phyloP scores from a whole-genome alignment of 1,140 invertebrate species.

The Acromyrmex echinatior region DNA sequence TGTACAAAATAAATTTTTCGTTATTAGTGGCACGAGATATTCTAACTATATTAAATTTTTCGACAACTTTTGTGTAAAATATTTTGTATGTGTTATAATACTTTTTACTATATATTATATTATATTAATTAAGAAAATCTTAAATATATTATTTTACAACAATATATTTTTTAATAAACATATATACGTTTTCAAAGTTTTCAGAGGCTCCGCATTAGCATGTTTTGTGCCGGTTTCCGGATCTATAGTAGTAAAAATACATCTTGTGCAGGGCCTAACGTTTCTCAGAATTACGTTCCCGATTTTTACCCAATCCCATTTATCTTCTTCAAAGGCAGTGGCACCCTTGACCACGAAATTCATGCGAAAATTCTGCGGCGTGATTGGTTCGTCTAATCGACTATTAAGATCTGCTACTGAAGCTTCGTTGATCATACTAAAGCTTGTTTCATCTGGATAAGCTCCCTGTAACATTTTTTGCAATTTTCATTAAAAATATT shows the following conservation, averaged over 20 bases:
- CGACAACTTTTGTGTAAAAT: not conserved
- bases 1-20: slow-evolving; percentile 62
- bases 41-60: not conserved
- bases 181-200: slow-evolving; percentile 86
- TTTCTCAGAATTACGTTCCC: slow-evolving; percentile 88
- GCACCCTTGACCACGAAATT: slow-evolving; percentile 90
- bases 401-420: slow-evolving; percentile 89
- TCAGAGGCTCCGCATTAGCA: slow-evolving; percentile 87
- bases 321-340: slow-evolving; percentile 89
- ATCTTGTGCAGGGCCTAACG: slow-evolving; percentile 90
- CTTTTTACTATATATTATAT: not conserved
- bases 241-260: slow-evolving; percentile 88
- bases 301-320: slow-evolving; percentile 91
- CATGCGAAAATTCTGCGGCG: slow-evolving; percentile 88
- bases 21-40: not conserved
- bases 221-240: slow-evolving; percentile 87
- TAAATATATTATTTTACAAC: not conserved
- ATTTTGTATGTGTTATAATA: not conserved
- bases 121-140: not conserved
- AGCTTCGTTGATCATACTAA: slow-evolving; percentile 88
- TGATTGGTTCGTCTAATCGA: slow-evolving; percentile 86
- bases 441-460: slow-evolving; percentile 88
- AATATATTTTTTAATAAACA: slow-evolving; percentile 75
- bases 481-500: slow-evolving; percentile 18
- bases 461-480: slow-evolving; percentile 85